A percentile compares a stretch with the other conserved stretches of the same genome.
phyloP scores from a whole-genome alignment of 2,888 invertebrate genomes.

The Penaeus monodon region DNA sequence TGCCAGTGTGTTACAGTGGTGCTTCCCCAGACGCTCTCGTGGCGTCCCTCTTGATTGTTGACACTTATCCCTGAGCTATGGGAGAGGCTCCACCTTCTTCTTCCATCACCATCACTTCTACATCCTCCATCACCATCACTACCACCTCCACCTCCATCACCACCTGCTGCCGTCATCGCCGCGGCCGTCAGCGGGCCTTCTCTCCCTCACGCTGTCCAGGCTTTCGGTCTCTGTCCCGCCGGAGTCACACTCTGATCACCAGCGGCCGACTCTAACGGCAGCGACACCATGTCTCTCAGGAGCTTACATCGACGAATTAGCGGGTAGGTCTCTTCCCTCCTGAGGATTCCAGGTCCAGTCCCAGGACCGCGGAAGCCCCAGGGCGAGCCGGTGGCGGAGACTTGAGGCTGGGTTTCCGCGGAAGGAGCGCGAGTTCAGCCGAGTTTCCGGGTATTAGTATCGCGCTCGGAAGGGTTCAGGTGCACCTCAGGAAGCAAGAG shows the following conservation, averaged over 20 bases:
- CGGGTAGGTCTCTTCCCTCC: constrained; percentile 26
- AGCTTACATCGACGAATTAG: constrained; percentile 52
- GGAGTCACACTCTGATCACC: constrained; percentile 3
- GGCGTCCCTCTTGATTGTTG: constrained; percentile 30
- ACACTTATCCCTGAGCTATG: constrained; percentile 42
- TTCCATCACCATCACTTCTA: background rate
- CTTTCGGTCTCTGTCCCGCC: constrained; percentile 23
- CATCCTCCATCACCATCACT: constrained; percentile 32
- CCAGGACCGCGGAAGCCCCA: too few relatives aligned
- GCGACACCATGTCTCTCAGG: constrained; percentile 43
- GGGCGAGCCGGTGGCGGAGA: too few relatives aligned
- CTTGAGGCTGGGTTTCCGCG: too few relatives aligned
- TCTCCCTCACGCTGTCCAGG: constrained; percentile 29
- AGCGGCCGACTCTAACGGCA: constrained; percentile 31
- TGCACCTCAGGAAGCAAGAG: too few relatives aligned
- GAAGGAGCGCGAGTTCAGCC: too few relatives aligned
- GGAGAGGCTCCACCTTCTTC: constrained; percentile 40
- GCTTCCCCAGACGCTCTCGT: constrained; percentile 27
- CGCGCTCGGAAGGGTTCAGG: too few relatives aligned
- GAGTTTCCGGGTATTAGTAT: too few relatives aligned
- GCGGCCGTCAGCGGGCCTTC: constrained; percentile 22
- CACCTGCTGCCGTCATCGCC: constrained; percentile 28
- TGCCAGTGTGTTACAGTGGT: constrained; percentile 38
- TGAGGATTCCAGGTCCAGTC: too few relatives aligned
- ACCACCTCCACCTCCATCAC: constrained; percentile 30